These are phyloP conservation scores for Trypoxylon attenuatum DNA, from an alignment of 2,888 invertebrate species.

Conservation along the genomic window DNA sequence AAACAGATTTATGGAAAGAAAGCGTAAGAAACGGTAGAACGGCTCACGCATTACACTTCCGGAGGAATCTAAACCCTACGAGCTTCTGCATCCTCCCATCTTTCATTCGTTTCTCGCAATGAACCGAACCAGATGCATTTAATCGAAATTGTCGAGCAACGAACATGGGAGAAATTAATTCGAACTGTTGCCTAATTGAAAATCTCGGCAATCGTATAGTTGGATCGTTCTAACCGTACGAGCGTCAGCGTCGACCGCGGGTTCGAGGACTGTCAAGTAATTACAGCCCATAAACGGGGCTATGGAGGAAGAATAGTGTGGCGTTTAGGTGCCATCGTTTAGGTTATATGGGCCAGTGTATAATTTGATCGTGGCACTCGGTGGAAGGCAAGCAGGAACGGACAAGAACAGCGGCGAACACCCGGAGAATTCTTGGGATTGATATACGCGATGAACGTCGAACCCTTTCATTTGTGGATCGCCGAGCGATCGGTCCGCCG, in stretches of 20 bases:
- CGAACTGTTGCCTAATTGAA: constrained; percentile 65
- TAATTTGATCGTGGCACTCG: constrained; percentile 43
- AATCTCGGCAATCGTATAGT: constrained; percentile 54
- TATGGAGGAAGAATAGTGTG: constrained; percentile 55
- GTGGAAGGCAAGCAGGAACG: too few relatives aligned
- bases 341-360: constrained; percentile 39
- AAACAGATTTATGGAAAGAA: constrained; percentile 61
- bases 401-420: too few relatives aligned
- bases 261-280: constrained; percentile 41
- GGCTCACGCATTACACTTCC: constrained; percentile 27
- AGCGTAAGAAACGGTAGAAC: constrained; percentile 47
- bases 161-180: constrained; percentile 59
- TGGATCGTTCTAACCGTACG: constrained; percentile 18
- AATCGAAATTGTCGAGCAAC: not conserved
- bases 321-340: constrained; percentile 60
- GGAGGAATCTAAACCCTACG: too few relatives aligned
- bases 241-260: constrained; percentile 20
- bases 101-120: not conserved
- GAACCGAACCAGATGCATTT: too few relatives aligned
- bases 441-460: constrained; percentile 45
- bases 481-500: constrained; percentile 25
- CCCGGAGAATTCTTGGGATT: constrained; percentile 39
- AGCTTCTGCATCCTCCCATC: not conserved
- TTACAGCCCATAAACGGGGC: constrained; percentile 45
- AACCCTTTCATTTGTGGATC: constrained; percentile 53